A percentile compares a stretch with the other conserved stretches of the same genome.
Conservation (phyloP, 2,888 invertebrate species). For the Opisthograptis luteolata region DNA sequence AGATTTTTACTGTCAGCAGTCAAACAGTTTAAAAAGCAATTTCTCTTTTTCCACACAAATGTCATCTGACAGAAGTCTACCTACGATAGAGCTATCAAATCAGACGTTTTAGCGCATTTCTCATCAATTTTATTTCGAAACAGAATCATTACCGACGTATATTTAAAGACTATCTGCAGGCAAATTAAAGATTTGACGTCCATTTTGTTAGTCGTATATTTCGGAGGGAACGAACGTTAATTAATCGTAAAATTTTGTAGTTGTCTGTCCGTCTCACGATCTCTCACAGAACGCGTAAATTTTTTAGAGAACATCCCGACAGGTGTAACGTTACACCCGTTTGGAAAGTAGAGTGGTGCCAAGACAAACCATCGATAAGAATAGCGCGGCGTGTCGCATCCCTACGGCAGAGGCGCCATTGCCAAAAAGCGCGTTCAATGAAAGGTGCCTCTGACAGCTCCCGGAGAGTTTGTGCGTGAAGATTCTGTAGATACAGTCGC, state of each 20-base stretch:
- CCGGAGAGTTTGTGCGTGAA: constrained; percentile 15
- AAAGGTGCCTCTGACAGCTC: constrained; percentile 61
- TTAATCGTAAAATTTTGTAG: constrained; percentile 31
- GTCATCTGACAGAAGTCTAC: constrained; percentile 5
- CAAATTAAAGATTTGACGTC: constrained; percentile 25
- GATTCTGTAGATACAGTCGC: constrained; percentile 13
- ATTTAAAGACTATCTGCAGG: constrained; percentile 16
- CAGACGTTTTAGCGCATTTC: constrained; percentile 12
- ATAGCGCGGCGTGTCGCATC: constrained; percentile 36
- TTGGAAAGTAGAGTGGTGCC: constrained; percentile 32
- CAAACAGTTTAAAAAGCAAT: constrained; percentile 17
- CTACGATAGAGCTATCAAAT: constrained; percentile 20
- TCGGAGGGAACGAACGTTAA: constrained; percentile 23
- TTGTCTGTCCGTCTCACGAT: constrained; percentile 24
- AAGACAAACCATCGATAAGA: constrained; percentile 40
- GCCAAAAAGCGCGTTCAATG: constrained; percentile 66
- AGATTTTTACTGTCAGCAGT: constrained; percentile 5
- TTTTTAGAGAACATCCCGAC: constrained; percentile 26
- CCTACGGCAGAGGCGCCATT: constrained; percentile 63
- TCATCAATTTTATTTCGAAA: constrained; percentile 19
- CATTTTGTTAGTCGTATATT: constrained; percentile 26
- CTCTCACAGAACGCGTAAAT: constrained; percentile 9
- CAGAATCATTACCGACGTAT: constrained; percentile 21
- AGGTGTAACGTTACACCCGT: constrained; percentile 36
- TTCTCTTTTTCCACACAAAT: constrained; percentile 14